A percentile compares a stretch with the other conserved stretches of the same genome.
phyloP scores from a whole-genome alignment of 2,797 vertebrate species.

The Melanotaenia nigrans region DNA sequence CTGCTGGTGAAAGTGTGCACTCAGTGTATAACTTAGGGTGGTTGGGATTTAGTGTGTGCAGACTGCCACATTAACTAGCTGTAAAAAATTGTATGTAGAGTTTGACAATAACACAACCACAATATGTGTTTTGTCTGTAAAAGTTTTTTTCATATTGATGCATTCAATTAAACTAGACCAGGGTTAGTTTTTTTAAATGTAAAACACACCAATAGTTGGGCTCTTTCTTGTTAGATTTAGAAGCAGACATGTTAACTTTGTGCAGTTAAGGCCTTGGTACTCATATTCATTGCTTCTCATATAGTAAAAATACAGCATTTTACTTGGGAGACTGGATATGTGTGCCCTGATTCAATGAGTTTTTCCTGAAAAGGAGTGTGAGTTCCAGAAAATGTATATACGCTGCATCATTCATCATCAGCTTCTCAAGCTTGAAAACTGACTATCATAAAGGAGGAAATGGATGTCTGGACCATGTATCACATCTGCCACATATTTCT shows the following conservation, averaged over 20 bases:
- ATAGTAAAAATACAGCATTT: not conserved
- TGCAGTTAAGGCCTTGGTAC: not conserved
- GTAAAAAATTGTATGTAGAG: not conserved
- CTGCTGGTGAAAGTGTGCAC: not conserved
- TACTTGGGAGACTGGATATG: not conserved
- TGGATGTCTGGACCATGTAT: not conserved
- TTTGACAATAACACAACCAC: not conserved
- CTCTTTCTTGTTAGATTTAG: not conserved
- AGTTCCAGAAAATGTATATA: not conserved
- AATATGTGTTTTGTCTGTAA: not conserved
- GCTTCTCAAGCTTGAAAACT: not conserved
- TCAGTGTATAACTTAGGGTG: not conserved
- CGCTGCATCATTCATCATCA: not conserved
- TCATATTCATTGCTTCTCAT: not conserved
- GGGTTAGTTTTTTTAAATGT: not conserved
- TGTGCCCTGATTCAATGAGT: not conserved
- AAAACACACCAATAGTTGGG: not conserved
- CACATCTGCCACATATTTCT: not conserved
- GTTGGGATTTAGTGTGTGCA: not conserved
- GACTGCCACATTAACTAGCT: not conserved
- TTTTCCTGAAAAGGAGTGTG: not conserved
- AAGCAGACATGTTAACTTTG: not conserved
- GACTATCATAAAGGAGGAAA: not conserved
- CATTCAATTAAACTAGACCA: not conserved
- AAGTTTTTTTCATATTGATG: not conserved